Evolutionary conservation across 2,113 vertebrate species (phyloP).

Genomic region (Chaetodon trifascialis): DNA sequence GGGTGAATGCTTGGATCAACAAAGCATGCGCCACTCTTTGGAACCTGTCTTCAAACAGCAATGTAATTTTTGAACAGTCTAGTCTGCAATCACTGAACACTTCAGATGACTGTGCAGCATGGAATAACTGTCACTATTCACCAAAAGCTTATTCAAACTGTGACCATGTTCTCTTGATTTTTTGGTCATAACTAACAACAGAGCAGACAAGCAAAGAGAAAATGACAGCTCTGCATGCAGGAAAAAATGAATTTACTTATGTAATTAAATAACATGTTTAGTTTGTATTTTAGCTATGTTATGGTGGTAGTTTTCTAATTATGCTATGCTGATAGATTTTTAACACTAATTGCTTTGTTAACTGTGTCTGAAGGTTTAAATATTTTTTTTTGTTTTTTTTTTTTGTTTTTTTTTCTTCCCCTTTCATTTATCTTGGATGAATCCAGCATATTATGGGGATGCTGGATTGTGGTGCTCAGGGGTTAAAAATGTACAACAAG

Average conservation of each 20-base stretch:
- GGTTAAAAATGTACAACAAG: conserved; percentile 70
- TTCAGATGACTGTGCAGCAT: conserved; percentile 53
- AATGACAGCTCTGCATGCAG: conserved; percentile 50
- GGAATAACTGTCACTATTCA: conserved; percentile 62
- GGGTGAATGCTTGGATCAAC: too few species aligned
- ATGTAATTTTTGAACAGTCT: conserved; percentile 25
- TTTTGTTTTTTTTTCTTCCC: conserved; percentile 69
- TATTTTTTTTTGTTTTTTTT: conserved; percentile 69
- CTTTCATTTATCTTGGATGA: conserved; percentile 77
- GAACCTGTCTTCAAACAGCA: too few species aligned
- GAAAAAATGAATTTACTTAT: conserved; percentile 55
- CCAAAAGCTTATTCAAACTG: conserved; percentile 75
- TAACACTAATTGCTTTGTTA: conserved; percentile 73
- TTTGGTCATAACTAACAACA: conserved; percentile 45
- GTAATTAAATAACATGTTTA: conserved; percentile 78
- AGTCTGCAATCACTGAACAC: conserved; percentile 29
- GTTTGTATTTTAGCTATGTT: conserved; percentile 81
- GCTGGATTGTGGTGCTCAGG: conserved; percentile 86
- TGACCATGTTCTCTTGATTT: conserved; percentile 53
- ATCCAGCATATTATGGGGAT: conserved; percentile 82
- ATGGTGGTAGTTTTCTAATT: conserved; percentile 83
- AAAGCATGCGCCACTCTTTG: too few species aligned
- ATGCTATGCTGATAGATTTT: conserved; percentile 83
- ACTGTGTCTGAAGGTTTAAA: conserved; percentile 78
- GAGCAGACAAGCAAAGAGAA: conserved; percentile 59